Conservation (phyloP, 2,888 invertebrate genomes). For the Apodemia zela region DNA sequence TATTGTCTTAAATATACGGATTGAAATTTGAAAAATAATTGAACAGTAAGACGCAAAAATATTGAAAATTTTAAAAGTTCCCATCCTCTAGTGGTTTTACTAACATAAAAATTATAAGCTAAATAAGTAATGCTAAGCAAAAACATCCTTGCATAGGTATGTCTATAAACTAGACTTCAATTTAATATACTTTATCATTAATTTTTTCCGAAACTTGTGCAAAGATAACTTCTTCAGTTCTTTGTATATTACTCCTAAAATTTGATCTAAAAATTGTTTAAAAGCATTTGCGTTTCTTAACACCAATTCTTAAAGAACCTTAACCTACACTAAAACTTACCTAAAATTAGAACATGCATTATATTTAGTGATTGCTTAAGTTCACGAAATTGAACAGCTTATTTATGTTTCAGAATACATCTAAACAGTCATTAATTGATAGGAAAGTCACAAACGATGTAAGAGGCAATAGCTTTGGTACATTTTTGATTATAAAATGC, state of each 20-base stretch:
- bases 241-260: slow-evolving; percentile 8
- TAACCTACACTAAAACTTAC: not conserved
- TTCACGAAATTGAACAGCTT: slow-evolving; percentile 4
- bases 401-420: not conserved
- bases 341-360: slow-evolving; percentile 13
- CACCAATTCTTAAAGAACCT: slow-evolving; percentile 10
- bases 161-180: not conserved
- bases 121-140: slow-evolving; percentile 13
- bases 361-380: slow-evolving; percentile 5
- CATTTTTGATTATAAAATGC: not conserved
- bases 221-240: slow-evolving; percentile 11
- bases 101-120: slow-evolving; percentile 5
- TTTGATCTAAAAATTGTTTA: slow-evolving; percentile 11
- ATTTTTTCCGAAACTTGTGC: slow-evolving; percentile 4
- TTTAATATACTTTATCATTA: slow-evolving; percentile 7
- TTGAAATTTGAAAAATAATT: not conserved
- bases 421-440: slow-evolving; percentile 7
- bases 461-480: slow-evolving; percentile 1
- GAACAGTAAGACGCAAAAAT: slow-evolving; percentile 1
- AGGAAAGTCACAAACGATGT: slow-evolving; percentile 10
- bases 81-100: not conserved
- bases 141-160: slow-evolving; percentile 2
- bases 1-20: not conserved
- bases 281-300: slow-evolving; percentile 10
- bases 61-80: slow-evolving; percentile 6